A percentile compares a stretch with the other conserved stretches of the same genome.
Conservation (phyloP, 2,113 vertebrate species). For the Pseudopipra pipra region DNA sequence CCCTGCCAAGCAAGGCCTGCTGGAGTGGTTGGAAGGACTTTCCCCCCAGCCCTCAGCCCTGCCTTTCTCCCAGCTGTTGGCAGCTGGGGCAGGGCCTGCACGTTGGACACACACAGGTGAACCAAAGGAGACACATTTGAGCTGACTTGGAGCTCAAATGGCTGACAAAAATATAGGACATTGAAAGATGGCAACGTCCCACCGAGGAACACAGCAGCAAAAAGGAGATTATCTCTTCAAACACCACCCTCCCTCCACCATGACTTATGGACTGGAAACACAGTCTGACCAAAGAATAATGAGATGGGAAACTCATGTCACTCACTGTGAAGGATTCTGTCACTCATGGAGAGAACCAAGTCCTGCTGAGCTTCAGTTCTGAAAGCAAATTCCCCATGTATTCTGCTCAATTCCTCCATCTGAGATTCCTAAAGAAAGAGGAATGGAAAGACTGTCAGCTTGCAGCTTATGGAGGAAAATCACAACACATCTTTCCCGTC, state of each 20-base stretch:
- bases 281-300: neutral
- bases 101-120: neutral
- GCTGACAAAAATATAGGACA: neutral
- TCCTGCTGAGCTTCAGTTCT: neutral
- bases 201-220: neutral
- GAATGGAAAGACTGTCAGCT: neutral
- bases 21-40: neutral
- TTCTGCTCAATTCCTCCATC: neutral
- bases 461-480: conserved; percentile 16
- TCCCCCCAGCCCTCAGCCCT: neutral
- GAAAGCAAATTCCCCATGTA: neutral
- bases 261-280: neutral
- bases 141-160: neutral
- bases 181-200: neutral
- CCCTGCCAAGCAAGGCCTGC: neutral
- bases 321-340: neutral
- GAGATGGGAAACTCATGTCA: neutral
- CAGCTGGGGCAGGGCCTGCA: neutral
- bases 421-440: neutral
- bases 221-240: neutral
- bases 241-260: neutral
- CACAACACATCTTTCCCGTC: neutral
- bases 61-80: neutral
- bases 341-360: neutral
- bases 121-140: neutral